Evolutionary conservation across 2,797 vertebrate genomes (phyloP), one percentile per base, ranked within the genome.

Genomic region (Coluber constrictor): DNA sequence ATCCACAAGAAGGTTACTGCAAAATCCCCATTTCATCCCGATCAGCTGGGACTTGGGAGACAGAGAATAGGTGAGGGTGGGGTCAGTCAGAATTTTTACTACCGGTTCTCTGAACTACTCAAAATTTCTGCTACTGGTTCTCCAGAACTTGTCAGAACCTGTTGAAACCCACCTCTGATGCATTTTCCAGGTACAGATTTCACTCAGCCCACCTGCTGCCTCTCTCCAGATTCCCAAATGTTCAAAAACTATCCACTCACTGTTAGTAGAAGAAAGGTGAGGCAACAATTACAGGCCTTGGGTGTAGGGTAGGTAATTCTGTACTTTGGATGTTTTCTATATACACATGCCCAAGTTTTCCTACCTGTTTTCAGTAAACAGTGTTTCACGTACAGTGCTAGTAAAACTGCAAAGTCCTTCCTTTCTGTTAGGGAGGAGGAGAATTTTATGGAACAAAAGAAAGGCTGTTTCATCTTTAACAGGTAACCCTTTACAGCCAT

Each of bases 281-380:
- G 87, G 56, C 29, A 27, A 16, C 23, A n/a, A 74, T 18, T 7
- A 23, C 37, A 66, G 66, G 12, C 27, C 20, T 59, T 2, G 51
- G 70, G 90, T 37, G 59, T 91, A 59, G 51, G 70, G 90, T 15
- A 6, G 90, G 86, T 43, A 86, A 87, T 91, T 59, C 13, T 29
- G 25, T 43, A 23, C 90, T 43, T 37, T 55, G 7, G 1, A 43
- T 29, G 74, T 94, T 89, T 89, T 91, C 90, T 88, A 83, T 94
- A 56, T 89, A 94, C 90, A 94, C 93, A 94, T 59, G 59, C 29
- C 90, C 79, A 57, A 43, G 88, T 92, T 91, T 57, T 86, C 37
- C 55, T 37, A 11, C 9, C 74, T 91, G 87, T 94, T 94, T 94
- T 87, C 55, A 92, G 93, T 94, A 92, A 94, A 92, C 79, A 94